phyloP scores from a whole-genome alignment of 2,888 invertebrate species.

The Chirona hameri region DNA sequence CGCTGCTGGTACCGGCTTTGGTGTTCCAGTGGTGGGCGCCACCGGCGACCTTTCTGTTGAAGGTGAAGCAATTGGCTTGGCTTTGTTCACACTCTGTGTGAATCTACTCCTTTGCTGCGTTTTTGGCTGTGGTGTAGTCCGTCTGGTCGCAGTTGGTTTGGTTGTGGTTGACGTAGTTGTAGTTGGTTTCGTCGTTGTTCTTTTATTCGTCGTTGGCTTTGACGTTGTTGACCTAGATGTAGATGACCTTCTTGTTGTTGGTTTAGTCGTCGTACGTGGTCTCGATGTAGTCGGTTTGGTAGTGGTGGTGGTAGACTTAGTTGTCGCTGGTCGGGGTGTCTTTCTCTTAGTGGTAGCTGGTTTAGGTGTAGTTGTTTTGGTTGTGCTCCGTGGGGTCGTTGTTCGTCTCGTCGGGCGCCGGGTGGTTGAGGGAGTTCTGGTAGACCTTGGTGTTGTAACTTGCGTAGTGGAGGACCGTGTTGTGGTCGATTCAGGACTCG shows the following conservation, averaged over 20 bases:
- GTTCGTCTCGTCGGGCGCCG: no score
- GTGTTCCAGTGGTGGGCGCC: no score
- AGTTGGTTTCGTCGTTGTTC: background rate
- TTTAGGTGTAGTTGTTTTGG: background rate
- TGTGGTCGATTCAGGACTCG: background rate
- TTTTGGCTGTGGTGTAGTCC: background rate
- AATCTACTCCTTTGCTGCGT: background rate
- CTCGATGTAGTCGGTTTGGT: no score
- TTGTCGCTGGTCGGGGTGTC: background rate
- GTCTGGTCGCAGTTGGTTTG: background rate
- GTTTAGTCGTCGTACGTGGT: background rate
- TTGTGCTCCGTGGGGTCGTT: background rate
- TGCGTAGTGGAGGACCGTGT: background rate
- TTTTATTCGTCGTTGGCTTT: background rate
- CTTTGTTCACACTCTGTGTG: background rate
- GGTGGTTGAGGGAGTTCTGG: no score
- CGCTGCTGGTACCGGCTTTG: no score
- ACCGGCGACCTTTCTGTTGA: no score
- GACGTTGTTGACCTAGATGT: background rate
- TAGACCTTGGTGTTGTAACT: background rate
- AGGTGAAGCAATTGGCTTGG: no score
- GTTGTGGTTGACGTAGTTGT: background rate
- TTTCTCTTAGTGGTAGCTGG: no score
- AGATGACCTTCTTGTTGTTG: background rate
- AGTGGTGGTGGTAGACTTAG: background rate